Percentiles rank a stretch among this genome's conserved stretches.
Evolutionary conservation across 2,797 vertebrate species (phyloP).

Genomic region (Babyrousa celebensis): DNA sequence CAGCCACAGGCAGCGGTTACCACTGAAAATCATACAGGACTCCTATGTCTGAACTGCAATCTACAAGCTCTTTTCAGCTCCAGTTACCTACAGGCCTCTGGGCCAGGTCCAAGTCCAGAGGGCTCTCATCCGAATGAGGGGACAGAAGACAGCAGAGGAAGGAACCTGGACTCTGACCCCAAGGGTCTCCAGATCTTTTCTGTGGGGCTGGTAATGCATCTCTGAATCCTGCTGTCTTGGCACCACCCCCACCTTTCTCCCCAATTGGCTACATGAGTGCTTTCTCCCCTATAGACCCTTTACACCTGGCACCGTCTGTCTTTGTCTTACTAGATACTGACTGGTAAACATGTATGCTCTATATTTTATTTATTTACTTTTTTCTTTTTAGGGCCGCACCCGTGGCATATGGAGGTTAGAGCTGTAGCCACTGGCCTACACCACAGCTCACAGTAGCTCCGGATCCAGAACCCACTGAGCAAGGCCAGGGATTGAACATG

Average conservation of each 20-base stretch:
- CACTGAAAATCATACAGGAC: not conserved
- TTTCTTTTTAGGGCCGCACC: no score
- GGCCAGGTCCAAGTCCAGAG: not conserved
- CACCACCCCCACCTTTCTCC: not conserved
- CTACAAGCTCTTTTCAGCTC: not conserved
- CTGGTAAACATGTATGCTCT: not conserved
- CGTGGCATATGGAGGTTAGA: no score
- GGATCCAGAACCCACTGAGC: no score
- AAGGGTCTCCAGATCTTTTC: not conserved
- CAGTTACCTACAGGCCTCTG: not conserved
- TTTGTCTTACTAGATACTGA: not conserved
- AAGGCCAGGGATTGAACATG: no score
- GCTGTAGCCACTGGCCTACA: no score
- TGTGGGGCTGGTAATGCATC: not conserved
- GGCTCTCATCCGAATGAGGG: not conserved
- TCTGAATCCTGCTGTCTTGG: not conserved
- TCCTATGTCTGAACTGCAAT: not conserved
- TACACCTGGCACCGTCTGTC: not conserved
- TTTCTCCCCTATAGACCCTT: not conserved
- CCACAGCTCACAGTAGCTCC: no score
- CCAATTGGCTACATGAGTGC: accelerated
- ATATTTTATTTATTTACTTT: not conserved
- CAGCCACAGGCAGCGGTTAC: no score
- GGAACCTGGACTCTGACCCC: not conserved
- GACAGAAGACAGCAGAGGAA: not conserved